Conservation (phyloP, 2,888 invertebrate species). For the Encarsia formosa region DNA sequence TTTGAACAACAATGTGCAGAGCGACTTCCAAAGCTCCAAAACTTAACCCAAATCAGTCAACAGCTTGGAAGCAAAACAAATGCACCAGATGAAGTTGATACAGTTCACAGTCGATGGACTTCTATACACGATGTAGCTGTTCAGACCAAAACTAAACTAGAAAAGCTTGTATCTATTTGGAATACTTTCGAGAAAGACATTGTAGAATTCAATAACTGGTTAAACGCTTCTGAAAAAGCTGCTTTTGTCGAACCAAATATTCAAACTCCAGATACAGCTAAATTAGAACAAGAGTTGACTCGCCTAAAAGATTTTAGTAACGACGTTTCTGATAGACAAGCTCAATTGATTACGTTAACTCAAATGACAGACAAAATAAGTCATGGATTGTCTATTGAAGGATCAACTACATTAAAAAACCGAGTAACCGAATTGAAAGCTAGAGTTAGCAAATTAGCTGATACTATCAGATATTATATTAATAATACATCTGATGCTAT, state of each 20-base stretch:
- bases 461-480: constrained; percentile 70
- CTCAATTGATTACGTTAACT: constrained; percentile 73
- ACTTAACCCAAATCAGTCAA: constrained; percentile 69
- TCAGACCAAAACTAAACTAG: constrained; percentile 74
- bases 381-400: constrained; percentile 74
- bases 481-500: constrained; percentile 79
- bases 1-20: constrained; percentile 76
- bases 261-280: constrained; percentile 69
- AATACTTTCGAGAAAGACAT: constrained; percentile 75
- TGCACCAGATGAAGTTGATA: constrained; percentile 80
- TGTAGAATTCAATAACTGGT: constrained; percentile 74
- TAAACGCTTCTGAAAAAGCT: constrained; percentile 63
- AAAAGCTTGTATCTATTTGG: constrained; percentile 77
- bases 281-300: constrained; percentile 71
- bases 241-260: constrained; percentile 60
- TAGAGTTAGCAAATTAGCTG: constrained; percentile 70
- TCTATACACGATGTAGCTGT: constrained; percentile 75
- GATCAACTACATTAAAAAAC: constrained; percentile 66
- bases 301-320: constrained; percentile 77
- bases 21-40: constrained; percentile 70
- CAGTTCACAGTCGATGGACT: constrained; percentile 79
- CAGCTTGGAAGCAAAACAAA: constrained; percentile 71
- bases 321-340: constrained; percentile 81
- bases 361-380: constrained; percentile 77
- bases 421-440: constrained; percentile 71